Base-by-base conservation (phyloP, 2,888 invertebrate species). In the Hemithea aestivaria region DNA sequence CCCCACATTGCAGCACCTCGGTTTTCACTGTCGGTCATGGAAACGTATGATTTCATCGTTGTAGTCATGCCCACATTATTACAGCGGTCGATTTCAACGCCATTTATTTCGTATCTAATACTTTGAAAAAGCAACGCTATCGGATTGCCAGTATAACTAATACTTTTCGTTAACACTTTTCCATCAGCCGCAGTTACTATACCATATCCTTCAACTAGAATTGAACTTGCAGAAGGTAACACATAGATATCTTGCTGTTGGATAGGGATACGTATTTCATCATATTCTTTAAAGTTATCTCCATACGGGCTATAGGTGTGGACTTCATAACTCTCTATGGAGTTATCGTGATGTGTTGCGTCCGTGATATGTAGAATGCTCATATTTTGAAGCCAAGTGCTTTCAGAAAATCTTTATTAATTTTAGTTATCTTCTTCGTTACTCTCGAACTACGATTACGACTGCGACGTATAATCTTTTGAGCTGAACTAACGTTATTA, bases 41-140 rank as follows among this genome's bases (percentile, higher is more conserved):
- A 73, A 6, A 64, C 44, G 38, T 53, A 69, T 34, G 58, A 58
- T 59, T 77, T 73, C 27, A 46, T 39, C 9, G 41, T 27, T 10
- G 45, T 35, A 8, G 35, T 41, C 1, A 41, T 40, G 28, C 41
- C 45, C 4, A 32, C 10, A 20, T 33, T 25, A 26, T 7, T 20
- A 26, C 2, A 26, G 20, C 36, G 20, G 25, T 37, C 3, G 32
- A 6, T 20, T 38, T 32, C 10, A 32, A 38, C 8, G 32, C n/a
- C 4, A 38, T 38, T n/a, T n/a, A n/a, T n/a, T n/a, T n/a, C n/a
- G n/a, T n/a, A n/a, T n/a, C n/a, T n/a, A n/a, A n/a, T n/a, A 24
- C 32, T 32, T 28, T 38, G 42, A 8, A 51, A 35, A 3, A 51
- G 25, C 11, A 27, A 38, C 2, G 10, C 7, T 7, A 32, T n/a